Conservation (phyloP, 1,140 invertebrate species). For the Lepidotrigona ventralis region DNA sequence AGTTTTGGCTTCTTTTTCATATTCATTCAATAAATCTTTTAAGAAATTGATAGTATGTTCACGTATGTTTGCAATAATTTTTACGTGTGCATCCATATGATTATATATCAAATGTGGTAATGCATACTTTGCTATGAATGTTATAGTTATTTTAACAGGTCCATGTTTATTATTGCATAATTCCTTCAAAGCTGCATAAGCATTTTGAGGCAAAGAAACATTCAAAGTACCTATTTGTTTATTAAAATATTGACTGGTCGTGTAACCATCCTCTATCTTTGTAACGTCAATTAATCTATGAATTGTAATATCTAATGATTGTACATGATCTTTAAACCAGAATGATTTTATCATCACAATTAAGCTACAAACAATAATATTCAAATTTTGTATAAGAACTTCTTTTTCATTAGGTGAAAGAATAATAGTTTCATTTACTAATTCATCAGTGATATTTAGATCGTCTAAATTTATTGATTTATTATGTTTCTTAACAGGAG, state of each 20-base stretch:
- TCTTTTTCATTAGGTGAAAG: conserved; percentile 65
- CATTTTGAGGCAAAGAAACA: conserved; percentile 77
- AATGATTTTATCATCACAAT: conserved; percentile 77
- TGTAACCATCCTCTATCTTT: conserved; percentile 75
- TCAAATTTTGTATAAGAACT: conserved; percentile 68
- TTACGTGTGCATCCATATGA: conserved; percentile 74
- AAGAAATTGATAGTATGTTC: conserved; percentile 81
- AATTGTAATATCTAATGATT: conserved; percentile 79
- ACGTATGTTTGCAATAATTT: conserved; percentile 74
- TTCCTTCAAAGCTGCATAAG: conserved; percentile 77
- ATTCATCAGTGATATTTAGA: conserved; percentile 65
- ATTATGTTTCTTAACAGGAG: conserved; percentile 49
- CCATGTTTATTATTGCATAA: conserved; percentile 80
- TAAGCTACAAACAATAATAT: conserved; percentile 77
- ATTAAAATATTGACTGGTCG: conserved; percentile 50
- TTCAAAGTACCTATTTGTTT: conserved; percentile 58
- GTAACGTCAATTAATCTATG: conserved; percentile 79
- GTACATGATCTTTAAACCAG: conserved; percentile 78
- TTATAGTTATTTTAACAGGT: conserved; percentile 74
- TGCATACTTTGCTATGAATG: conserved; percentile 79
- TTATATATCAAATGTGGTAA: conserved; percentile 79
- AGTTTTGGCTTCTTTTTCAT: conserved; percentile 72
- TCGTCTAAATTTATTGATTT: conserved; percentile 60
- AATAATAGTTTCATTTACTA: background rate
- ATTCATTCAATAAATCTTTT: conserved; percentile 74